Evolutionary conservation across 1,140 invertebrate genomes (phyloP), one percentile per base, ranked within the genome.

Genomic region (Anthonomus grandis): DNA sequence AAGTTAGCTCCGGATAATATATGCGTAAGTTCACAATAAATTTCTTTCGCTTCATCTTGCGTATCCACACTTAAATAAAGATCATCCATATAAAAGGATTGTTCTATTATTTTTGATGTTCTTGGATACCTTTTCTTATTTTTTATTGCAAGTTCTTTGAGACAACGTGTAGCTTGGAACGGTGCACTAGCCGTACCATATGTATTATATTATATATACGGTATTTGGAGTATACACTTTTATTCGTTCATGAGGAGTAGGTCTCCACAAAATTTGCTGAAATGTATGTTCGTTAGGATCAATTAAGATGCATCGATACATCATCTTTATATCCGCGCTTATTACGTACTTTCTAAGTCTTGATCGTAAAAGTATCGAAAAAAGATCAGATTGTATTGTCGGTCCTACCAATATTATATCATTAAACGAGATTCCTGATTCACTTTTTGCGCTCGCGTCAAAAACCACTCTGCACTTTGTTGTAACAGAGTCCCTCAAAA

Each of bases 11-110:
- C 18, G 13, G 13, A 19, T 25, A 57, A 50, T 15, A 57, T 57
- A 15, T 57, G 6, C 18, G 45, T 15, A 19, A 57, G 10, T 50
- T 57, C 45, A 18, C 21, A n/a, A 31, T 49, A 57, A 37, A 50
- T 21, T 38, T 57, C 22, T 50, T 50, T n/a, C 9, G 27, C 25
- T 37, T 50, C 54, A 39, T 4, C 6, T 39, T 50, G 34, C 8
- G 54, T 23, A 50, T 57, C 24, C 13, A 57, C 3, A 41, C 54
- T 34, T 12, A 34, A 34, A 34, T 34, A 37, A 2, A 72, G 39
- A 61, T 78, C 75, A 60, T 79, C 75, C 23, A 74, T 68, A 46
- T 74, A 74, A n/a, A 73, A 63, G 55, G 73, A 69, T 12, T 45
- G 53, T 36, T 60, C 53, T 4, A 73, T 54, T 1, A 70, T 55